Evolutionary conservation across 1,140 invertebrate genomes (phyloP).

Genomic region (Dufourea novaeangliae): DNA sequence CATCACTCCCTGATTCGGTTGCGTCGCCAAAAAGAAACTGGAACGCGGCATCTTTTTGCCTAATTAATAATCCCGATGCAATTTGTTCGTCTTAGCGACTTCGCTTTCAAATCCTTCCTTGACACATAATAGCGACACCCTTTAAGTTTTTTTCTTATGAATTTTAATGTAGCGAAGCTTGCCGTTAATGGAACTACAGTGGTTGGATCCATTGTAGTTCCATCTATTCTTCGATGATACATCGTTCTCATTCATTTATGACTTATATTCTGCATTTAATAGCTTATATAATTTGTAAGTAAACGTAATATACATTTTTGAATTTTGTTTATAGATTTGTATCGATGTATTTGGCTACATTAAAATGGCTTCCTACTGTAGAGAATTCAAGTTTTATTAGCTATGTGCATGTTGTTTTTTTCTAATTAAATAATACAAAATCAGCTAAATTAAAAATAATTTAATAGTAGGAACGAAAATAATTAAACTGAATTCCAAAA

Average conservation of each 20-base stretch:
- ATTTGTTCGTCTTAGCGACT: constrained; percentile 13
- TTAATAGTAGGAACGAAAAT: too few species aligned
- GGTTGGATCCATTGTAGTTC: neutral
- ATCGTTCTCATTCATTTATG: neutral
- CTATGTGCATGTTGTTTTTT: too few species aligned
- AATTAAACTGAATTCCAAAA: too few species aligned
- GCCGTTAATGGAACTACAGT: neutral
- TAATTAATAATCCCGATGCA: constrained; percentile 51
- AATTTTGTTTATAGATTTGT: neutral
- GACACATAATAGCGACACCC: constrained; percentile 1
- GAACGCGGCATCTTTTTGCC: constrained; percentile 27
- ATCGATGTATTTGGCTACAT: too few species aligned
- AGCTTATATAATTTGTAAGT: neutral
- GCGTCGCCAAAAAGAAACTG: constrained; percentile 10
- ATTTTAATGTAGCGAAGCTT: constrained; percentile 19
- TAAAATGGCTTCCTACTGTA: too few species aligned
- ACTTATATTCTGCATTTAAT: neutral
- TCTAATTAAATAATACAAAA: too few species aligned
- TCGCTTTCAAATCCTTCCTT: constrained; percentile 35
- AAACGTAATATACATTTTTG: neutral
- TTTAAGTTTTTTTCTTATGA: constrained; percentile 22
- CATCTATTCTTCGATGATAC: neutral
- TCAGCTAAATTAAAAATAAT: too few species aligned
- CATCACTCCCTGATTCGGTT: neutral
- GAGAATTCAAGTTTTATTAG: too few species aligned